Conservation (phyloP, 2,113 vertebrate genomes). For the Nannospalax galili region DNA sequence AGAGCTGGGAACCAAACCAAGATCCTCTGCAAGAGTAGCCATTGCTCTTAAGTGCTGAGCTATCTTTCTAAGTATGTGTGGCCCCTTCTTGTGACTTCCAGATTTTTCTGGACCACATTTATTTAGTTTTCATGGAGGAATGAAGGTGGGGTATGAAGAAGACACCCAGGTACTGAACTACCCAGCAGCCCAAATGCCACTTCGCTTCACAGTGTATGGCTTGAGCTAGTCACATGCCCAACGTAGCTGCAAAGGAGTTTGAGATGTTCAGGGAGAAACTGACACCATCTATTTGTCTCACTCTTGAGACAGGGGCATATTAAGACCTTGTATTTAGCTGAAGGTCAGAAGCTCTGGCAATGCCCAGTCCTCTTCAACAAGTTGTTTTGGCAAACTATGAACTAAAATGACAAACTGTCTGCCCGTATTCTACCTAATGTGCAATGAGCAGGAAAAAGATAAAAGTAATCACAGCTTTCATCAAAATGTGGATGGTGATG, state of each 20-base stretch:
- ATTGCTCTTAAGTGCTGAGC: too few species aligned
- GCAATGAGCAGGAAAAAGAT: neutral
- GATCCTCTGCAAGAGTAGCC: too few species aligned
- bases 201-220: neutral
- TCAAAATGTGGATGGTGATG: neutral
- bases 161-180: neutral
- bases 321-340: neutral
- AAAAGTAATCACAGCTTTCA: neutral
- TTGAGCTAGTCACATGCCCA: neutral
- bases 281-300: neutral
- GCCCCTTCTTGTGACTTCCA: neutral
- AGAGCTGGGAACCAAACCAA: too few species aligned
- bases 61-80: neutral
- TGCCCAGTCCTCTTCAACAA: neutral
- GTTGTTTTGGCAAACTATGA: neutral
- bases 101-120: neutral
- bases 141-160: neutral
- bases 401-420: neutral
- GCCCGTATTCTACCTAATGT: neutral
- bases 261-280: accelerated
- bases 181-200: neutral
- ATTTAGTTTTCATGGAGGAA: neutral
- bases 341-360: neutral
- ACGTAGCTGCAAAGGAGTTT: too few species aligned
- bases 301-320: neutral